Evolutionary conservation across 2,797 vertebrate species (phyloP).

Genomic region (Dendrocincla tyrannina): DNA sequence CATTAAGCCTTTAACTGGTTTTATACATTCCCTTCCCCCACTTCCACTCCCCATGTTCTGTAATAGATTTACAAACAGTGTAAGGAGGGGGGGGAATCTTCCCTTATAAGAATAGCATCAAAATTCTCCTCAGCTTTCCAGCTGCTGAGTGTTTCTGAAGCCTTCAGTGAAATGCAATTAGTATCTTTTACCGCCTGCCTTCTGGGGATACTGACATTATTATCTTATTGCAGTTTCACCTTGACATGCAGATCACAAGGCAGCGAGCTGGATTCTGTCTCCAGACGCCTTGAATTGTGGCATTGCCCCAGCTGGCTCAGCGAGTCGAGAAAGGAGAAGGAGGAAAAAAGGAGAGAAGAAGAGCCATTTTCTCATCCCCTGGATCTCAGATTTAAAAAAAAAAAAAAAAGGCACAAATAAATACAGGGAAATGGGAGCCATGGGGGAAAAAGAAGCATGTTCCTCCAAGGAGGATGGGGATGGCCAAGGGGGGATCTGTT

Average conservation of each 20-base stretch:
- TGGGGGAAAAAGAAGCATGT: accelerated
- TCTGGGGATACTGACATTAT: slow-evolving; percentile 69
- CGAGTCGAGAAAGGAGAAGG: neutral
- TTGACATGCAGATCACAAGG: slow-evolving; percentile 72
- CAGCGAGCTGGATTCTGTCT: slow-evolving; percentile 51
- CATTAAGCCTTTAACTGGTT: slow-evolving; percentile 66
- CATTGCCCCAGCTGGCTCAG: slow-evolving; percentile 74
- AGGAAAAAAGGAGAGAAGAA: neutral
- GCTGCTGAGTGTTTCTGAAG: slow-evolving; percentile 73
- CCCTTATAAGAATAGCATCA: slow-evolving; percentile 69
- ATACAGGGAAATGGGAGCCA: neutral
- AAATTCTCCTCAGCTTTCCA: slow-evolving; percentile 69
- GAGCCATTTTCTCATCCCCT: neutral
- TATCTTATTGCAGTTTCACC: slow-evolving; percentile 69
- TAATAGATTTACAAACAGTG: slow-evolving; percentile 67
- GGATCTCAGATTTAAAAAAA: neutral
- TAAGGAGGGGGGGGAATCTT: neutral
- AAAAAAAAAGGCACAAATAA: neutral
- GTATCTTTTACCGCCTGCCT: slow-evolving; percentile 81
- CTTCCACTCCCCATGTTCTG: slow-evolving; percentile 43
- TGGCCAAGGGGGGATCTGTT: neutral
- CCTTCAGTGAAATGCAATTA: slow-evolving; percentile 83
- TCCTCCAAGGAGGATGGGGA: neutral
- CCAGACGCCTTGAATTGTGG: slow-evolving; percentile 73
- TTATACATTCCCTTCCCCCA: slow-evolving; percentile 54